Base-by-base conservation (phyloP, 1,140 invertebrate species). In the Fopius arisanus region DNA sequence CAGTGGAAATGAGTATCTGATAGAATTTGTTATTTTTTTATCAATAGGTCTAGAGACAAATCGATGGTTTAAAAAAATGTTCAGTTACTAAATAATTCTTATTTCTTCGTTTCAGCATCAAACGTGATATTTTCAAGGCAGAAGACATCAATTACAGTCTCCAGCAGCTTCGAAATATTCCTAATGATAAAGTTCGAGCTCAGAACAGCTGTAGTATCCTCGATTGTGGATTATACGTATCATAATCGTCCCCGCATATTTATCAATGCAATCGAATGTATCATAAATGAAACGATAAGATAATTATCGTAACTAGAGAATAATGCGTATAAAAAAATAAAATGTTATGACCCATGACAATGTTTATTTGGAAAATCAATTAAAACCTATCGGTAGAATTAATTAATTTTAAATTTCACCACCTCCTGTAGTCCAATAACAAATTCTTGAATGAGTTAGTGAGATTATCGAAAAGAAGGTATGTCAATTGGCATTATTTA, bases 71-170 rank as follows among this genome's bases (percentile, higher is more conserved):
- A n/a, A n/a, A n/a, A n/a, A 54, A 71, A 69, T 73, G 29, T 70
- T 72, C 16, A 70, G 12, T 43, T 74, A 40, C 26, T 40, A 21
- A 41, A 71, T 7, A 51, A 59, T 67, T 43, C 16, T 74, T 78
- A 41, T 62, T 73, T 67, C 77, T 73, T 63, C 78, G n/a, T 79
- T 83, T 40, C 75, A 88, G 84, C 21, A 80, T 86, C 29, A 79
- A 77, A 9, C 79, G 76, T n/a, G 83, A 84, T n/a, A 76, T 86
- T 73, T 74, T 83, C 0, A 79, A 80, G 51, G 78, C 78, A 14
- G 78, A 82, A 19, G 23, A 21, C 21, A 26, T 23, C 54, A 9
- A 21, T 2, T 14, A 12, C 14, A 59, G 19, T 12, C 54, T 23
- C 54, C 21, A 59, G 54, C 21, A 14, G 2, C 54, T 59, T 9